Percentiles rank a stretch among this genome's conserved stretches.
Conservation (phyloP, 2,888 invertebrate species). For the Parnassius glacialis region DNA sequence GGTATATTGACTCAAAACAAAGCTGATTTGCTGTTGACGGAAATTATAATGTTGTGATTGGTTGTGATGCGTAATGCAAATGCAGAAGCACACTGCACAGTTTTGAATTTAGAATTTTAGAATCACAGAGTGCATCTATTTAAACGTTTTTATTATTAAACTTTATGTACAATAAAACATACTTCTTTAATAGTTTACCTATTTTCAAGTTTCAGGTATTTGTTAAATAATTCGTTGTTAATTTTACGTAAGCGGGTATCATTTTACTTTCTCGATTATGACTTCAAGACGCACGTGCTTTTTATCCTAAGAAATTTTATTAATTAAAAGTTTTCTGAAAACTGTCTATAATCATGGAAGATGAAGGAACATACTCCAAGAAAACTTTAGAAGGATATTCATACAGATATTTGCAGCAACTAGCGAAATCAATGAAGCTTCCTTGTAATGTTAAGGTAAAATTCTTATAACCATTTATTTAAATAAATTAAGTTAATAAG, state of each 20-base stretch:
- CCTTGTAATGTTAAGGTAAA: slow-evolving; percentile 68
- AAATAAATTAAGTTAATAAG: too few species aligned
- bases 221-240: slow-evolving; percentile 3
- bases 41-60: too few species aligned
- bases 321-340: slow-evolving; percentile 1
- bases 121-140: too few species aligned
- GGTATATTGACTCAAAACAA: too few species aligned
- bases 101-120: too few species aligned
- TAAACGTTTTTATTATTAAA: too few species aligned
- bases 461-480: neutral
- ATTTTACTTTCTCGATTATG: slow-evolving; percentile 1
- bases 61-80: too few species aligned
- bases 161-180: too few species aligned
- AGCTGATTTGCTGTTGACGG: too few species aligned
- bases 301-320: neutral
- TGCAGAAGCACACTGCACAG: too few species aligned
- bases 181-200: too few species aligned
- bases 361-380: slow-evolving; percentile 33
- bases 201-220: slow-evolving; percentile 1
- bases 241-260: slow-evolving; percentile 7
- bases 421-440: slow-evolving; percentile 55
- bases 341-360: slow-evolving; percentile 32
- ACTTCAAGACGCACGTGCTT: slow-evolving; percentile 1
- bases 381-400: slow-evolving; percentile 42
- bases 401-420: slow-evolving; percentile 59